phyloP scores from a whole-genome alignment of 2,113 vertebrate species.

The Atlantisia rogersi region DNA sequence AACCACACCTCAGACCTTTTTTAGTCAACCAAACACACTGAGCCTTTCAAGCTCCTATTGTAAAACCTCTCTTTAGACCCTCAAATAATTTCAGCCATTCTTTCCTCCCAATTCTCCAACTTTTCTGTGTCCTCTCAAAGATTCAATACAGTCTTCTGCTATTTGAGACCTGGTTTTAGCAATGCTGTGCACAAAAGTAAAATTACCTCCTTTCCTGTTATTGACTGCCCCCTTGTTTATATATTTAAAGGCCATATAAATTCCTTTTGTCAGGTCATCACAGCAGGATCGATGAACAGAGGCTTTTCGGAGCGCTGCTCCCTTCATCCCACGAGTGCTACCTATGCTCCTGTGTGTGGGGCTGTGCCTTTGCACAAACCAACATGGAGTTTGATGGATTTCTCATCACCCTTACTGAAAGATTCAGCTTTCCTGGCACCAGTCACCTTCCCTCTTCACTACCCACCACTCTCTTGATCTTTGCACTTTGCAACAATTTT shows the following conservation, averaged over 20 bases:
- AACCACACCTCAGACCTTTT: not conserved
- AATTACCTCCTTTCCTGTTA: not conserved
- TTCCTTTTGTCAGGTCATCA: not conserved
- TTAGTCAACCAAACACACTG: not conserved
- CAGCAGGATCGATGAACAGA: not conserved
- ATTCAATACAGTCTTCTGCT: not conserved
- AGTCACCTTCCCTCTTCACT: not conserved
- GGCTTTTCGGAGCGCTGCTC: not conserved
- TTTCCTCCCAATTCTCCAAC: not conserved
- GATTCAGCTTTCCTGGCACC: not conserved
- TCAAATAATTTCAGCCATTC: not conserved
- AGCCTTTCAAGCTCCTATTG: not conserved
- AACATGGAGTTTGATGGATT: rapidly evolving
- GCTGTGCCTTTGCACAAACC: not conserved
- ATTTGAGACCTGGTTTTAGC: not conserved
- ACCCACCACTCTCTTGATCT: not conserved
- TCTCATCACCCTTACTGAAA: not conserved
- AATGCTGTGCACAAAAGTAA: not conserved
- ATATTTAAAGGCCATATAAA: not conserved
- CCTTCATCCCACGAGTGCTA: rapidly evolving
- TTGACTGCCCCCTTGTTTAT: not conserved
- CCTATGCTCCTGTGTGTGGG: not conserved
- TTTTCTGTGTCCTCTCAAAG: not conserved
- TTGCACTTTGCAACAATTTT: not conserved
- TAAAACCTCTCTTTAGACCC: not conserved